Conservation (phyloP, 2,888 invertebrate genomes). For the Chrysolina haemoptera region DNA sequence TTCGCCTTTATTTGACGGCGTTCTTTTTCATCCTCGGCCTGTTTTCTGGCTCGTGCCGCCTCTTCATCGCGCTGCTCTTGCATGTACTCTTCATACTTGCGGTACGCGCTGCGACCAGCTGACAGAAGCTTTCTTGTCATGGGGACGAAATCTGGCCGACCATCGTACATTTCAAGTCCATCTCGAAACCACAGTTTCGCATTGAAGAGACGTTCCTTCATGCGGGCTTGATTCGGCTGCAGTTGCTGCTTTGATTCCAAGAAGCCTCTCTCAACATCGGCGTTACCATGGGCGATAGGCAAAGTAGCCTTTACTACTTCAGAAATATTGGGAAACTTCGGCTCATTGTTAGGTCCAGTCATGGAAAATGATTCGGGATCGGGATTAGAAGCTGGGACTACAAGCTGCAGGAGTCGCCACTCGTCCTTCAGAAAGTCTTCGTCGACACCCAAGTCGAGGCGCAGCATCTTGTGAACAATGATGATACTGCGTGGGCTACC, state of each 20-base stretch:
- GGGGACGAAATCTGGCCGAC: too few species aligned
- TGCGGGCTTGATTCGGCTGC: too few species aligned
- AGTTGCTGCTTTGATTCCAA: too few species aligned
- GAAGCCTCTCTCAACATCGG: too few species aligned
- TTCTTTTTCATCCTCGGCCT: constrained; percentile 5
- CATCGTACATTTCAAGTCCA: too few species aligned
- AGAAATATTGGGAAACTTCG: not conserved
- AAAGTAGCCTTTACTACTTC: not conserved
- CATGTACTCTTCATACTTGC: constrained; percentile 5
- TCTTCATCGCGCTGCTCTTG: too few species aligned
- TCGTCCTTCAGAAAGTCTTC: not conserved
- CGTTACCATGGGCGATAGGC: constrained; percentile 6
- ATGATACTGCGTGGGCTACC: constrained; percentile 19
- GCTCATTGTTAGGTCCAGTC: not conserved
- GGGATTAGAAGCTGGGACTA: constrained; percentile 13
- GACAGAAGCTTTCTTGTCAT: constrained; percentile 6
- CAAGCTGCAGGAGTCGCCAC: constrained; percentile 21
- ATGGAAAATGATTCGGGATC: constrained; percentile 7
- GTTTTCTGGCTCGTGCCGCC: constrained; percentile 20
- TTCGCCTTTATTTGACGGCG: constrained; percentile 7
- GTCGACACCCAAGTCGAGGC: too few species aligned
- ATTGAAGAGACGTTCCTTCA: too few species aligned
- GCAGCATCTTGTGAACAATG: constrained; percentile 9
- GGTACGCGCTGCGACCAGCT: constrained; percentile 4
- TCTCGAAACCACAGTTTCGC: too few species aligned